Evolutionary conservation across 2,888 invertebrate species (phyloP).

Genomic region (Epirrita christyi): DNA sequence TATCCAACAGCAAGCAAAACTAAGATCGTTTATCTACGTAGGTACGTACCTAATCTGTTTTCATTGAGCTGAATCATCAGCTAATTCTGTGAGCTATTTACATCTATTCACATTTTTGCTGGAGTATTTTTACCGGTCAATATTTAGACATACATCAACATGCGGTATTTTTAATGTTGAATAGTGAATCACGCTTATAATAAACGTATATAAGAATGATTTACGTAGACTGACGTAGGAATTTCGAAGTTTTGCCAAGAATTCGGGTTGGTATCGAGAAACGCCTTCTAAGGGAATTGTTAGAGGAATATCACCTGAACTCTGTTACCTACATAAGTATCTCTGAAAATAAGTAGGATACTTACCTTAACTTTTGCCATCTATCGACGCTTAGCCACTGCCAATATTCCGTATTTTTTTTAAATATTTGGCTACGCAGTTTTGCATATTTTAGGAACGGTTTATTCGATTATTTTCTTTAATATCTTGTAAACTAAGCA

Average conservation of each 20-base stretch:
- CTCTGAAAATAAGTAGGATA: no score
- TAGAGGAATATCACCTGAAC: no score
- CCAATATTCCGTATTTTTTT: no score
- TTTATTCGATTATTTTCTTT: no score
- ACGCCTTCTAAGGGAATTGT: slow-evolving; percentile 17
- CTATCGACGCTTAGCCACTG: no score
- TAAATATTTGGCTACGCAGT: no score
- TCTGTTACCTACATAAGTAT: no score
- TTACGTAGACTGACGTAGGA: slow-evolving; percentile 30
- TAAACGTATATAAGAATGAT: slow-evolving; percentile 27
- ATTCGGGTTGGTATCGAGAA: slow-evolving; percentile 3
- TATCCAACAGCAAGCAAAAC: neutral
- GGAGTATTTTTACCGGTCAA: slow-evolving; percentile 41
- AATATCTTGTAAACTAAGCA: no score
- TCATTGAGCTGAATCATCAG: slow-evolving; percentile 28
- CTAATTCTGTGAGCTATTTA: slow-evolving; percentile 30
- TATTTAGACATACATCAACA: slow-evolving; percentile 47
- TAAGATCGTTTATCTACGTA: neutral
- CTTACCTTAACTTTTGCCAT: no score
- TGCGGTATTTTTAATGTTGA: slow-evolving; percentile 43
- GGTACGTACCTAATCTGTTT: slow-evolving; percentile 5
- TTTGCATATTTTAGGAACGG: no score
- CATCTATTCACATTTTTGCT: slow-evolving; percentile 31
- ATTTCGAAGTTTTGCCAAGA: slow-evolving; percentile 26
- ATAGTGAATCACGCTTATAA: slow-evolving; percentile 44